Conservation (phyloP, 2,797 vertebrate genomes). For the Etheostoma perlongum region DNA sequence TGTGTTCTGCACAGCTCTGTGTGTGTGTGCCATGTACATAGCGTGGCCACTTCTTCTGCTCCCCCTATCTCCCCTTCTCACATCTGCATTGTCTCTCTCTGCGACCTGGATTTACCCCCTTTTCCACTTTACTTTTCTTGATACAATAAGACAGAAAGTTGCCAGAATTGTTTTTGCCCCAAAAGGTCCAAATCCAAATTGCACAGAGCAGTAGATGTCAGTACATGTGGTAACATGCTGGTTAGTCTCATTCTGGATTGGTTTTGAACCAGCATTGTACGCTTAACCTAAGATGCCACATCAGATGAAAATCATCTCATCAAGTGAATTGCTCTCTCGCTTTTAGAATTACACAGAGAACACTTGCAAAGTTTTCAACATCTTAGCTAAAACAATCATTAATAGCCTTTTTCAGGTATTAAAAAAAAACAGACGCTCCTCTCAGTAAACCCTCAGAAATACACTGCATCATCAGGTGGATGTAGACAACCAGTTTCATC, state of each 20-base stretch:
- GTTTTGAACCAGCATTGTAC: conserved; percentile 48
- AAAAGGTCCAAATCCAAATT: conserved; percentile 52
- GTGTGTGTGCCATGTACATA: conserved; percentile 79
- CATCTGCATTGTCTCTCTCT: conserved; percentile 83
- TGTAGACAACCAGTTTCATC: conserved; percentile 84
- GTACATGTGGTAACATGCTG: conserved; percentile 51
- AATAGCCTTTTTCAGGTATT: conserved; percentile 13
- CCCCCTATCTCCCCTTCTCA: conserved; percentile 76
- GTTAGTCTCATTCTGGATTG: conserved; percentile 40
- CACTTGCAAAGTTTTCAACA: conserved; percentile 79
- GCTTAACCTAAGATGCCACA: conserved; percentile 27
- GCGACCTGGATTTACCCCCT: conserved; percentile 62
- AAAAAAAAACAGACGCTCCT: conserved; percentile 29
- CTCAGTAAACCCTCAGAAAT: conserved; percentile 63
- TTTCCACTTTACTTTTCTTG: conserved; percentile 53
- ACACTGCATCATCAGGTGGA: conserved; percentile 81
- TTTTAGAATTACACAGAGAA: conserved; percentile 55
- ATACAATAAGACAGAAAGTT: conserved; percentile 53
- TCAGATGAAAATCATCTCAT: conserved; percentile 57
- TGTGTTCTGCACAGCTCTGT: conserved; percentile 81
- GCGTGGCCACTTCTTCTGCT: conserved; percentile 72
- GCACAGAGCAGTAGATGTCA: conserved; percentile 38
- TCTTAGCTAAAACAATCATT: conserved; percentile 74
- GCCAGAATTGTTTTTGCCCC: conserved; percentile 13
- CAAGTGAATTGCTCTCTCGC: conserved; percentile 36